These are phyloP conservation scores for Darevskia nairensis DNA, from an alignment of 2,797 vertebrate genomes.

Conservation along the genomic window DNA sequence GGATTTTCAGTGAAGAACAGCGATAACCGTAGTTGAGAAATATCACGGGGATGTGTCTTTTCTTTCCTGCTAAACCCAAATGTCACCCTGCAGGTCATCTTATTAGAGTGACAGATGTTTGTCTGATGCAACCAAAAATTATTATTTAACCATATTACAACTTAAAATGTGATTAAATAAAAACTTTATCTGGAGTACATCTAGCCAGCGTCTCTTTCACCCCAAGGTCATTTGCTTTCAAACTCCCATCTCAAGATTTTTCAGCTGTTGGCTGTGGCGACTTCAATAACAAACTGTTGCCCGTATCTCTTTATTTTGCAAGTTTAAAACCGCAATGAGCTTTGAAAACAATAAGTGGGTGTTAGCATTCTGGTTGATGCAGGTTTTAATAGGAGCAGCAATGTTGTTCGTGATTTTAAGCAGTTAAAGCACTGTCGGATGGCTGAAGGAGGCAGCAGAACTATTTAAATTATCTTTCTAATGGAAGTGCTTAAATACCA, in stretches of 20 bases:
- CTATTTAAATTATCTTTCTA: too few relatives aligned
- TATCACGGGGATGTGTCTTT: neutral
- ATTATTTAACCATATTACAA: too few relatives aligned
- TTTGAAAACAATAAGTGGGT: neutral
- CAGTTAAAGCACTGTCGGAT: too few relatives aligned
- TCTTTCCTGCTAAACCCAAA: neutral
- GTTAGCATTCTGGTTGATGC: neutral
- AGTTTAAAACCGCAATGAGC: neutral
- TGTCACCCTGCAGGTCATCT: neutral
- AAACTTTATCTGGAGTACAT: too few relatives aligned
- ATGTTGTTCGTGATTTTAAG: neutral
- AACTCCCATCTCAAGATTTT: neutral
- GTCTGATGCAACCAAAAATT: neutral
- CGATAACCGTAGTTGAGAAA: neutral
- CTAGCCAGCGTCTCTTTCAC: too few relatives aligned
- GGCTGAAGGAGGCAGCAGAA: too few relatives aligned
- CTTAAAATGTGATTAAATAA: too few relatives aligned
- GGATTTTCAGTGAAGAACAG: neutral
- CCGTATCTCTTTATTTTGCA: too few relatives aligned
- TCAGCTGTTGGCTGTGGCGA: neutral
- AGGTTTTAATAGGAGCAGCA: neutral
- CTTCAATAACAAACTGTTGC: neutral
- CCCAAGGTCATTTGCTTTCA: neutral
- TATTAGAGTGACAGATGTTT: neutral
- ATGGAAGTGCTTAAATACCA: too few relatives aligned